Evolutionary conservation across 2,888 invertebrate species (phyloP), one percentile per base, ranked within the genome.

Genomic region (Clostera curtula): DNA sequence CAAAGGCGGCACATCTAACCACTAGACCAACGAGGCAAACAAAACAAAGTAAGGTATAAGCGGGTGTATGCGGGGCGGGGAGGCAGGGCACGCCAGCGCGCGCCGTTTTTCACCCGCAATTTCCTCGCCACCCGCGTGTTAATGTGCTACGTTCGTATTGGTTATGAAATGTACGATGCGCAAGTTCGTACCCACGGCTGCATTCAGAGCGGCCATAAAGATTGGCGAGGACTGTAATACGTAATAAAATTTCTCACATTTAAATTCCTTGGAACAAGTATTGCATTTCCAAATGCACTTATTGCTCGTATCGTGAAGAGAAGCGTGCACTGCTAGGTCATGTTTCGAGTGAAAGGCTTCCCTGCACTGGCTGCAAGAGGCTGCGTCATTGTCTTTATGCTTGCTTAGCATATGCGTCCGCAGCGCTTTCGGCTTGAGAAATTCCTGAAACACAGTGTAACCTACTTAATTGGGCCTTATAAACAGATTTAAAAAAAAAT

Each of bases 261-360:
- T 58, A 56, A 83, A 87, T 29, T 71, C 65, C 46, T 87, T 87
- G 4, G 64, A 39, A 38, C 87, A 88, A 36, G 70, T 56, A 16
- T 58, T 65, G 44, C 87, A 88, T 19, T 56, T 61, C 64, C 70
- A 76, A 11, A 45, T 47, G 1, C 60, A 64, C 3, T 62, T 67
- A 15, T 58, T 56, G 1, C 41, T 38, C n/a, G n/a, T n/a, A n/a
- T n/a, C n/a, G 44, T 87, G 87, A 26, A 86, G 44, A 1, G 82
- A 69, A 1, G 58, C 49, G 44, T 88, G 87, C 19, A 87, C 54
- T 13, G 61, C 43, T 10, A 86, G 59, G 45, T 88, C 87, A 19
- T 70, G 62, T 36, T 80, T 71, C 0, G 74, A 69, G n/a, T 45
- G 55, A 42, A 86, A 87, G 1, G 63, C 57, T 7, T 77, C 65